Evolutionary conservation across 2,113 vertebrate genomes (phyloP).

Genomic region (Salvelinus fontinalis): DNA sequence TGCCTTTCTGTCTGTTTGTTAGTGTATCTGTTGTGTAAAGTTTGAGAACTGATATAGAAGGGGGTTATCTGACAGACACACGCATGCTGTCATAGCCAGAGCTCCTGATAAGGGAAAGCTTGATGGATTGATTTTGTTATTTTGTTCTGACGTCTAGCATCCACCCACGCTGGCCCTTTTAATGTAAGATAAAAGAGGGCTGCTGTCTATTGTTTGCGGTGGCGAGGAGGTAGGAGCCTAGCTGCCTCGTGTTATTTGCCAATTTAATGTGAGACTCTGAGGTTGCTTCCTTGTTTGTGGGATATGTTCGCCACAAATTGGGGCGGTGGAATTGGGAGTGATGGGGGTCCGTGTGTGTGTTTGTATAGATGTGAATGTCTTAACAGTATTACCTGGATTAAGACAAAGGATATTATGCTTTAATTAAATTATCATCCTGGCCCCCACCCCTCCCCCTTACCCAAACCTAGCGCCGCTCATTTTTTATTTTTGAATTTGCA

Average conservation of each 20-base stretch:
- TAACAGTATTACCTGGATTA: conserved; percentile 37
- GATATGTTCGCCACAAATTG: background rate
- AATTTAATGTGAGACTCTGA: conserved; percentile 32
- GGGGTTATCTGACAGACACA: background rate
- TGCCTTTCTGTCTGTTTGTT: background rate
- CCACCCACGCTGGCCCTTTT: conserved; percentile 26
- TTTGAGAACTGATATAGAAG: background rate
- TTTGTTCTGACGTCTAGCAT: conserved; percentile 32
- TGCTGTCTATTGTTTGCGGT: conserved; percentile 14
- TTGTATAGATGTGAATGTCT: conserved; percentile 1
- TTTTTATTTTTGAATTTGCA: background rate
- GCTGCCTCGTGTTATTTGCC: conserved; percentile 38
- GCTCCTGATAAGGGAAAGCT: conserved; percentile 42
- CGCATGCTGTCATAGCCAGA: conserved; percentile 14
- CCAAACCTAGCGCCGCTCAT: background rate
- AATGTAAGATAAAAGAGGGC: conserved; percentile 39
- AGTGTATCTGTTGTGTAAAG: background rate
- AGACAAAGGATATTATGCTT: conserved; percentile 38
- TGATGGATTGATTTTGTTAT: conserved; percentile 59
- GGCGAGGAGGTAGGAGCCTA: conserved; percentile 13
- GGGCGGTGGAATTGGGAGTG: background rate
- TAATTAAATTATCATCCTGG: conserved; percentile 32
- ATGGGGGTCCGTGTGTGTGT: conserved; percentile 12
- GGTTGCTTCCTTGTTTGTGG: background rate
- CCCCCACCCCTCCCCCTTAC: background rate